Evolutionary conservation across 2,113 vertebrate genomes (phyloP), one percentile per base, ranked within the genome.

Genomic region (Anolis carolinensis): DNA sequence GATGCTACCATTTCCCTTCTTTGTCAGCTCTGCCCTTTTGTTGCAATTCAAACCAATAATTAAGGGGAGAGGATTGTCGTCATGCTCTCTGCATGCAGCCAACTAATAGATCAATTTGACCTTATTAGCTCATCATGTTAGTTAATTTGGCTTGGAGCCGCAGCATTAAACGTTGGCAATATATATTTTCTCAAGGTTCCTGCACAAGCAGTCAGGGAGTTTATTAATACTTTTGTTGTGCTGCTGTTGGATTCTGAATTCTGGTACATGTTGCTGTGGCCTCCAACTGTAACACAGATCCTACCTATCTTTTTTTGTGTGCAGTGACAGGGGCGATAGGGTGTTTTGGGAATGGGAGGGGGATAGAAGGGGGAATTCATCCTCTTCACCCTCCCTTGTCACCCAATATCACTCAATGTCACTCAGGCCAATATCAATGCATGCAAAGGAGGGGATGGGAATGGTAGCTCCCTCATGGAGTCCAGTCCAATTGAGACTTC

Each of bases 21-120:
- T 74, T 74, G 78, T 79, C 78, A 86, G 36, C 70, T 75, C 55
- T 86, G 67, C 78, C 52, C 70, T 86, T 67, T 73, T 65, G 25
- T 30, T 71, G 50, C 62, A 62, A 36, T 30, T 44, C 73, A 87
- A 77, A 71, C 23, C 50, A 82, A n/a, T 59, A 86, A 44, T n/a
- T 32, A 0, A 1, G 4, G 32, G 23, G 68, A 50, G 23, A 70
- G 21, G 21, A 52, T 88, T 73, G 13, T n/a, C 32, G 10, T 27
- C 44, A 18, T 34, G n/a, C 27, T 82, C 52, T 79, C 62, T 0
- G 0, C 7, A 13, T 39, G 63, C 62, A 65, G 82, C 25, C 23
- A 30, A 63, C 5, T 9, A 27, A 16, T 72, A 83, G 16, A 7
- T 44, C 67, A 75, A 76, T 34, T 48, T 81, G 84, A 70, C 59